Evolutionary conservation across 2,888 invertebrate species (phyloP).

Genomic region (Agrochola litura): DNA sequence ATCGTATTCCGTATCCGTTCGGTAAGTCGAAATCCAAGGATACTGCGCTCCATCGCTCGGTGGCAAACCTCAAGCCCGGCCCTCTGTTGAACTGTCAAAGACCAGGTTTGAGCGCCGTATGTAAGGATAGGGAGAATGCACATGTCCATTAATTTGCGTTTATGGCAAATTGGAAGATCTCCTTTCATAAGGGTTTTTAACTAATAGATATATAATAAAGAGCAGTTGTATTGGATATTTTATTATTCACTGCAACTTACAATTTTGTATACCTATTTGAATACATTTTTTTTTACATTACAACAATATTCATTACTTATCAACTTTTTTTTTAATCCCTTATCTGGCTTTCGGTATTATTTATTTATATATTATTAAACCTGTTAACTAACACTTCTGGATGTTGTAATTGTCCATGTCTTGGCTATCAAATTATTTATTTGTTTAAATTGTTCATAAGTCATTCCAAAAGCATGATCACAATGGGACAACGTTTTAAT

Average conservation of each 20-base stretch:
- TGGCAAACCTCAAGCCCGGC: too few species aligned
- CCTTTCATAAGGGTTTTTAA: too few species aligned
- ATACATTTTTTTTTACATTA: constrained; percentile 31
- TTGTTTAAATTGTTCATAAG: constrained; percentile 14
- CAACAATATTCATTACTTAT: constrained; percentile 11
- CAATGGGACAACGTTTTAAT: background rate
- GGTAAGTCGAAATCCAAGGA: too few species aligned
- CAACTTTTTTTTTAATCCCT: background rate
- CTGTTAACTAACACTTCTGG: background rate
- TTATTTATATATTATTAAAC: constrained; percentile 1
- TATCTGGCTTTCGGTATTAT: background rate
- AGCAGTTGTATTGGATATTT: constrained; percentile 23
- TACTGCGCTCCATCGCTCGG: too few species aligned
- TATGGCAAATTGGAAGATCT: too few species aligned
- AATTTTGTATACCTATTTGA: constrained; percentile 14
- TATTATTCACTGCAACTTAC: constrained; percentile 40
- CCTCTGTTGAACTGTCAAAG: too few species aligned
- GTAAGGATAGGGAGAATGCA: too few species aligned
- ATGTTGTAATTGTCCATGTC: background rate
- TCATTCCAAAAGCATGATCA: background rate
- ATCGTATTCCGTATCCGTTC: too few species aligned
- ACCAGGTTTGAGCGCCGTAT: too few species aligned
- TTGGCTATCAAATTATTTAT: background rate
- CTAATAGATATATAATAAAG: background rate
- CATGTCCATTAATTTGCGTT: too few species aligned